Evolutionary conservation across 1,140 invertebrate species (phyloP).

Genomic region (Anthonomus grandis): DNA sequence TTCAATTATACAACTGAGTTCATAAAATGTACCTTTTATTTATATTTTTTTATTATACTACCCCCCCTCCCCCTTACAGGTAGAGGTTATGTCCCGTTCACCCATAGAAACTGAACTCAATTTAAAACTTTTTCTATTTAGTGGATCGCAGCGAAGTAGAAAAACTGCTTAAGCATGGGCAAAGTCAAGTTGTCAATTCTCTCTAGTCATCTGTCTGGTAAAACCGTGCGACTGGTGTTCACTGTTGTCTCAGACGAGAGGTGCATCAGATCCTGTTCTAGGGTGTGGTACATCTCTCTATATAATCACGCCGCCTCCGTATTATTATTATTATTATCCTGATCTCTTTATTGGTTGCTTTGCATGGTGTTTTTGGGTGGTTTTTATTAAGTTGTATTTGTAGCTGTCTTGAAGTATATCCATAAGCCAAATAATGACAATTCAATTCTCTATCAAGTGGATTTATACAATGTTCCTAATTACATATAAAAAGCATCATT

Average conservation of each 20-base stretch:
- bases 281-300: conserved; percentile 34
- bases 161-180: too few relatives aligned
- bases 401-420: neutral
- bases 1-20: too few relatives aligned
- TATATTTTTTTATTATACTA: too few relatives aligned
- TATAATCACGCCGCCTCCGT: conserved; percentile 5
- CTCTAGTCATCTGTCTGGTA: conserved; percentile 48
- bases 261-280: conserved; percentile 29
- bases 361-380: neutral
- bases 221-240: conserved; percentile 47
- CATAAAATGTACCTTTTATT: too few relatives aligned
- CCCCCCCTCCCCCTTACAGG: too few relatives aligned
- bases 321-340: conserved; percentile 9
- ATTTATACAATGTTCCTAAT: too few relatives aligned
- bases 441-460: too few relatives aligned
- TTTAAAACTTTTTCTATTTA: too few relatives aligned
- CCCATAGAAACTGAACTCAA: too few relatives aligned
- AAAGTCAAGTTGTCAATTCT: conserved; percentile 42
- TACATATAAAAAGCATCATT: too few relatives aligned
- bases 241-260: conserved; percentile 16
- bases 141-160: too few relatives aligned
- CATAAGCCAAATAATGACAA: neutral
- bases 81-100: too few relatives aligned
- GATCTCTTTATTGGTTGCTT: conserved; percentile 4
- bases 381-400: neutral